Base-by-base conservation (phyloP, 2,888 invertebrate species). In the Pterobdella sp. region DNA sequence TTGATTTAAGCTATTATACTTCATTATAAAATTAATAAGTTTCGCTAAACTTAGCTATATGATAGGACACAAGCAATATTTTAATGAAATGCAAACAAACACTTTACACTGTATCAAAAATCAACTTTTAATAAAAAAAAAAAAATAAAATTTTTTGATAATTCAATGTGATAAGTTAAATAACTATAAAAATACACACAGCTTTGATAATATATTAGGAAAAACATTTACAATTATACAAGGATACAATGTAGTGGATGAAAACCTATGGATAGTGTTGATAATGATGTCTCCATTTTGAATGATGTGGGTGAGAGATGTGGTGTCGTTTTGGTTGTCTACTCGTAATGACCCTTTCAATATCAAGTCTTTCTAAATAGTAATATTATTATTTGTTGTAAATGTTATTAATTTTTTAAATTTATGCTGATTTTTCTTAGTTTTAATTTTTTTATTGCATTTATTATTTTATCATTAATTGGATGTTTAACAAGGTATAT, bases 271-370 rank as follows among this genome's bases (percentile, higher is more conserved):
- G 74, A 94, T 92, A 80, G 91, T 89, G 85, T 95, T 79, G 49
- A 93, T 92, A 66, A 96, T 87, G 64, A 93, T 88, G 84, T 95
- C 94, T 85, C 93, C 93, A 85, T 94, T 92, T 82, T 92, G 91
- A 76, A 97, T 87, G 82, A 90, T 88, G 85, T 95, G 94, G 85
- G 95, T 93, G 69, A 91, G 89, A 80, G 91, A 31, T 1, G 37
- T 71, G 1, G 69, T 70, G n/a, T n/a, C n/a, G 64, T 66, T 66
- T 35, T 66, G 32, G 34, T 63, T 63, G 18, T 22, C 63, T 7
- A 71, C 71, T 22, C 1, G 2, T 14, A 71, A 26, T 0, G 36
- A 31, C 26, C 63, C 71, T n/a, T 36, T 71, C 32, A 14, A 22
- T 1, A 71, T 71, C 31, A 63, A 34, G 22, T 1, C 22, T 52